A percentile compares a stretch with the other conserved stretches of the same genome.
phyloP scores from a whole-genome alignment of 2,113 vertebrate genomes.

The Mobula hypostoma region DNA sequence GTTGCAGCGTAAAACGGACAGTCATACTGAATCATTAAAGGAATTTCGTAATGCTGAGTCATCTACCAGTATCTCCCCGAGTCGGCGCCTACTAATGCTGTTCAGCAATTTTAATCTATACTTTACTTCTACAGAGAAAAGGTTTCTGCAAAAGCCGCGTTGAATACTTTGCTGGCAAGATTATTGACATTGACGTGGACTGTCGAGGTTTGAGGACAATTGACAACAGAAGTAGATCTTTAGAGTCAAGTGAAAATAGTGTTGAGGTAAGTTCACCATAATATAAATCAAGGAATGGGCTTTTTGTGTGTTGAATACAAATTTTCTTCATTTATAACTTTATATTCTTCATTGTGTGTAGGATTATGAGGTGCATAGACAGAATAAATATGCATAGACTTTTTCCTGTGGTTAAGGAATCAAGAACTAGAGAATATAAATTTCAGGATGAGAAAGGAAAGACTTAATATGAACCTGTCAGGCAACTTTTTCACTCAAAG shows the following conservation, averaged over 20 bases:
- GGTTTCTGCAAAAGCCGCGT: background rate
- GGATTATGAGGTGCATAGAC: too few species aligned
- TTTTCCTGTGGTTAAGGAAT: too few species aligned
- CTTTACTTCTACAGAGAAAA: background rate
- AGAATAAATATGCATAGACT: too few species aligned
- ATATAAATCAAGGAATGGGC: background rate
- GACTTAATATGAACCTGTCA: too few species aligned
- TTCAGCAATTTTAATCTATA: background rate
- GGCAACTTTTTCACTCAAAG: too few species aligned
- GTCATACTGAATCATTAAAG: background rate
- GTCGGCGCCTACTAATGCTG: background rate
- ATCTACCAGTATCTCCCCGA: background rate
- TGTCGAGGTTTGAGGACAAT: background rate
- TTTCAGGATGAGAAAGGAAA: too few species aligned
- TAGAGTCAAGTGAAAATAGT: conserved; percentile 11
- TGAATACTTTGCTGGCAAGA: conserved; percentile 3
- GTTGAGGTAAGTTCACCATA: background rate
- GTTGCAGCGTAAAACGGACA: background rate
- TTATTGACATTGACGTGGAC: background rate
- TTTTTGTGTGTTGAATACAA: background rate
- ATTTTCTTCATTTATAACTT: background rate
- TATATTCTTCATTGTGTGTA: background rate
- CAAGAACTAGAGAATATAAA: too few species aligned
- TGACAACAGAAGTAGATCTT: background rate
- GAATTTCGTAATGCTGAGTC: background rate